Conservation (phyloP, 2,797 vertebrate genomes). For the Sebastes flavidus region DNA sequence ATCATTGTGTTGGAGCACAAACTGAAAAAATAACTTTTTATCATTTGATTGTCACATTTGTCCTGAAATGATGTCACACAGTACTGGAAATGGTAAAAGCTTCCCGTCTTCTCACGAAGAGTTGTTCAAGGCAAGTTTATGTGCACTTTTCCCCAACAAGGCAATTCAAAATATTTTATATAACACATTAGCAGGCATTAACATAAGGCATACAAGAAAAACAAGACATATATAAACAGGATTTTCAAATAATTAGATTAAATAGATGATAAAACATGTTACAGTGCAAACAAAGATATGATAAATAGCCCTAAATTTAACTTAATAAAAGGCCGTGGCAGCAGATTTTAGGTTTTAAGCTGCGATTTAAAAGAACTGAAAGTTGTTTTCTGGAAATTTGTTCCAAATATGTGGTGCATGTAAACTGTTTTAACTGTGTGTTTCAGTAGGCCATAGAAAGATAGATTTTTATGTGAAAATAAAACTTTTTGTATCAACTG, state of each 20-base stretch:
- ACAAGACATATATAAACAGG: neutral
- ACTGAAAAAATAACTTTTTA: neutral
- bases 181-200: neutral
- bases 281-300: neutral
- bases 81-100: neutral
- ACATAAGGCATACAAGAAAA: neutral
- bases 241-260: neutral
- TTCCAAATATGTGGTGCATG: neutral
- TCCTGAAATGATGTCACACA: neutral
- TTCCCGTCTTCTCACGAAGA: neutral
- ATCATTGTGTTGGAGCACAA: conserved; percentile 14
- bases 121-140: neutral
- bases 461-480: neutral
- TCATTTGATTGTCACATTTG: neutral
- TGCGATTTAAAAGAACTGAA: neutral
- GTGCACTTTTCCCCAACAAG: neutral
- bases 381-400: neutral
- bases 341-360: neutral
- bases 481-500: neutral
- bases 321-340: neutral
- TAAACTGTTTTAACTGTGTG: neutral
- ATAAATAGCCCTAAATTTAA: neutral
- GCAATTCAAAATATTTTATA: neutral
- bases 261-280: neutral
- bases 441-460: neutral